Percentiles rank a stretch among this genome's conserved stretches.
These are phyloP conservation scores for Lacerta bilineata DNA, from an alignment of 2,797 vertebrate species.

Conservation along the genomic window DNA sequence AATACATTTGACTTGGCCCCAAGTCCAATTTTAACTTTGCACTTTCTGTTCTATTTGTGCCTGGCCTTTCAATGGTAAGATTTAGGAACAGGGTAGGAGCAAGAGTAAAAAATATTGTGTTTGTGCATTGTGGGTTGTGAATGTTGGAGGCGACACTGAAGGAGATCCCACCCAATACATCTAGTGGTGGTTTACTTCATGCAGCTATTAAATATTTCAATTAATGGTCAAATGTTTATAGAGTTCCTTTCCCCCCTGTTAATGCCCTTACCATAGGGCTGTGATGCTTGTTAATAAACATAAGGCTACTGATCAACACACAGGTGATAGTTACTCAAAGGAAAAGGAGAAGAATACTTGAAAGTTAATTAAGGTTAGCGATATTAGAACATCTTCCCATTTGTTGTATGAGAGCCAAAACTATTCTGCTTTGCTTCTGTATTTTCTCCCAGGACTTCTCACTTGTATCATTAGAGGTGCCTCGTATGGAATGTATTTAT, in stretches of 20 bases:
- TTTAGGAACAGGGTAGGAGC: background rate
- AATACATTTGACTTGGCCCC: background rate
- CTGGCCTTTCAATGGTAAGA: background rate
- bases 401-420: slow-evolving; percentile 48
- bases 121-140: background rate
- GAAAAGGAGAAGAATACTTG: slow-evolving; percentile 1
- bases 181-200: background rate
- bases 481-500: slow-evolving; percentile 57
- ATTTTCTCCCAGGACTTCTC: slow-evolving; percentile 15
- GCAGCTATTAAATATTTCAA: slow-evolving; percentile 3
- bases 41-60: background rate
- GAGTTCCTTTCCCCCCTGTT: background rate
- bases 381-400: slow-evolving; percentile 49
- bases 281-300: background rate
- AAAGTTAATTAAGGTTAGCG: slow-evolving; percentile 66
- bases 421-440: slow-evolving; percentile 3
- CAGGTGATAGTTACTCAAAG: background rate
- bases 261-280: background rate
- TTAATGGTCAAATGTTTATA: background rate
- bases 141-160: background rate
- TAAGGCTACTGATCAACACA: background rate
- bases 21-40: background rate
- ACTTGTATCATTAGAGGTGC: slow-evolving; percentile 38
- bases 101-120: background rate
- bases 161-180: background rate